phyloP scores from a whole-genome alignment of 2,888 invertebrate genomes.

The Macaria liturata region DNA sequence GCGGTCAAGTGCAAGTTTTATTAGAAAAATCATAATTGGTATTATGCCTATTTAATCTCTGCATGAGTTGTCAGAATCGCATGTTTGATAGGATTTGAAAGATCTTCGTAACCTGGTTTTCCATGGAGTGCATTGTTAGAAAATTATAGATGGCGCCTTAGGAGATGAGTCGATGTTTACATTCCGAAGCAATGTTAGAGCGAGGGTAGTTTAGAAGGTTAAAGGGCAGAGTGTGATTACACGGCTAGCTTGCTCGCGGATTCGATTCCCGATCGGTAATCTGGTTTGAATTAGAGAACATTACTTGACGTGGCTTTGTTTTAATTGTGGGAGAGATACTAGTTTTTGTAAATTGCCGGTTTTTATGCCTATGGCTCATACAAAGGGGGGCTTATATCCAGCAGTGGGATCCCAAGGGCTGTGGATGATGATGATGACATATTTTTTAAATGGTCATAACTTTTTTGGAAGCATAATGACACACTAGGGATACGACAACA shows the following conservation, averaged over 20 bases:
- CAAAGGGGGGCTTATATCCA: too few relatives aligned
- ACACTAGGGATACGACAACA: too few relatives aligned
- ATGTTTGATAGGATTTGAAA: not conserved
- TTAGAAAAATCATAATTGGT: too few relatives aligned
- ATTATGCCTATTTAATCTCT: too few relatives aligned
- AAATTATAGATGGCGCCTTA: conserved; percentile 82
- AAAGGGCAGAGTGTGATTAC: conserved; percentile 75
- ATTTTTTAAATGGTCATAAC: too few relatives aligned
- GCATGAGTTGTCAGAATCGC: too few relatives aligned
- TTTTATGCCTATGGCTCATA: not conserved
- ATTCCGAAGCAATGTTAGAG: conserved; percentile 72
- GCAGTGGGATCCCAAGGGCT: not conserved
- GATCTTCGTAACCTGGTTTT: conserved; percentile 57
- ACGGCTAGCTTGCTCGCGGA: conserved; percentile 68
- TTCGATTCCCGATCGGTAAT: conserved; percentile 59
- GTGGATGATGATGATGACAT: too few relatives aligned
- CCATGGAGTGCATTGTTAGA: conserved; percentile 70
- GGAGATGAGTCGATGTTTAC: conserved; percentile 79
- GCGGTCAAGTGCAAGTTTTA: too few relatives aligned
- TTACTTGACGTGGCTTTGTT: conserved; percentile 13
- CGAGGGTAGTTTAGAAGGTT: conserved; percentile 72
- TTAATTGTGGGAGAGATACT: conserved; percentile 13
- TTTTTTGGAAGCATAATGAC: too few relatives aligned
- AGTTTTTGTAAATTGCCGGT: not conserved
- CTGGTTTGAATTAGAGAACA: conserved; percentile 28